Evolutionary conservation across 2,888 invertebrate genomes (phyloP), one percentile per base, ranked within the genome.

Genomic region (Furcula furcula): DNA sequence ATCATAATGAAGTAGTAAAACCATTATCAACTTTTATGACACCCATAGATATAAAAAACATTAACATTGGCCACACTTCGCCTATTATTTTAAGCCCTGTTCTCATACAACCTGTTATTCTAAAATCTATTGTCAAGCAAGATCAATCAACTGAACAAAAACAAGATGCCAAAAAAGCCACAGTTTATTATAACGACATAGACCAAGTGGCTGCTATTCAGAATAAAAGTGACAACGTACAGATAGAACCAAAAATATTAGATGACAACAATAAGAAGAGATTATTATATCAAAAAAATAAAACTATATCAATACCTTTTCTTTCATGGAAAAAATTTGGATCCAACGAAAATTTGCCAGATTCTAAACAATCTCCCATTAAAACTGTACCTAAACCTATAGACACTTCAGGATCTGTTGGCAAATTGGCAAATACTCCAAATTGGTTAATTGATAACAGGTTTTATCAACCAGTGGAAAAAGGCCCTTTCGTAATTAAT

Each of bases 81-180:
- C 79, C 87, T 1, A 69, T 87, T 13, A 71, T 86, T 36, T 47
- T 85, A 22, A 86, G 85, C 50, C 87, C 87, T 14, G 83, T 84
- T 18, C 51, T 85, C 34, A 76, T 85, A 51, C 77, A 75, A 27
- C 84, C 85, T 0, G 57, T 85, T 28, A 72, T 78, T 35, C 76
- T 82, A 11, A 76, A 76, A 54, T 56, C 71, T n/a, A 32, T 55
- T 7, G 30, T 27, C 7, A 9, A 29, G 7, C 34, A 42, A 18
- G 39, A 44, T n/a, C n/a, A n/a, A 28, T 19, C 40, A 3, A 13
- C 36, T 14, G 40, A 46, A 31, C 35, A 31, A 11, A 40, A 54
- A 30, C 50, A 53, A 15, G 58, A 63, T 13, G 44, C 39, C 22
- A 75, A 70, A 38, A 74, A 66, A 32, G 66, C 68, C 20, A 79